A percentile compares a stretch with the other conserved stretches of the same genome.
Conservation (phyloP, 1,140 invertebrate genomes). For the Plectus sambesii region DNA sequence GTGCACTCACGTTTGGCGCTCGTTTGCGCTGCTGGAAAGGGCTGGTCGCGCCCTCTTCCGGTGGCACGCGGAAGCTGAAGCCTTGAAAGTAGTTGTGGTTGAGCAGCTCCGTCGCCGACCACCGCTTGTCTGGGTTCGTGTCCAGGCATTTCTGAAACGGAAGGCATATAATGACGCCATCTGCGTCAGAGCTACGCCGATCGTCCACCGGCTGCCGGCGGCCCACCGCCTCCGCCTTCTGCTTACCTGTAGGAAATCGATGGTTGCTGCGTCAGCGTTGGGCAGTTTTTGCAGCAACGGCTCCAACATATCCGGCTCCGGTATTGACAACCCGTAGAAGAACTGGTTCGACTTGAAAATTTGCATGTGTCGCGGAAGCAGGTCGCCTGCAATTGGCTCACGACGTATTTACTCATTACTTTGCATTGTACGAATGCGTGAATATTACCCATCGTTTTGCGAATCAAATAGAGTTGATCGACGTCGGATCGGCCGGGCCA, state of each 20-base stretch:
- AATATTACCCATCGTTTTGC: slow-evolving; percentile 60
- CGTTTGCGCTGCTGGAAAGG: no score
- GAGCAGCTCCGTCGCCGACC: slow-evolving; percentile 75
- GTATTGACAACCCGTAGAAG: slow-evolving; percentile 70
- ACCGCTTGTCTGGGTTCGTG: slow-evolving; percentile 77
- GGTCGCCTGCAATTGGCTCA: slow-evolving; percentile 57
- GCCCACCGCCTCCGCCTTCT: slow-evolving; percentile 3
- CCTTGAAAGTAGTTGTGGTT: slow-evolving; percentile 68
- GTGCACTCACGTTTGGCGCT: no score
- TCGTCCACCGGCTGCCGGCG: slow-evolving; percentile 2
- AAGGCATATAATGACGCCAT: slow-evolving; percentile 10
- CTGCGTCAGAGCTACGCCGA: slow-evolving; percentile 3
- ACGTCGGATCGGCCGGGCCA: slow-evolving; percentile 98
- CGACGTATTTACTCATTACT: slow-evolving; percentile 5
- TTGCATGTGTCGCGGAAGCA: slow-evolving; percentile 80
- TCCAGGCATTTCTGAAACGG: slow-evolving; percentile 71
- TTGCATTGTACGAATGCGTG: background rate
- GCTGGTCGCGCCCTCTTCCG: background rate
- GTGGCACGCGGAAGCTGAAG: slow-evolving; percentile 5
- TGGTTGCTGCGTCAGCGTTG: slow-evolving; percentile 11
- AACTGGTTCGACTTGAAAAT: slow-evolving; percentile 92
- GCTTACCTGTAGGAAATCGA: slow-evolving; percentile 23
- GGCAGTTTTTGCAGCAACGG: slow-evolving; percentile 28
- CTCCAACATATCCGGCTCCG: slow-evolving; percentile 60
- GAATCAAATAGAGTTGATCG: slow-evolving; percentile 90